Conservation (phyloP, 2,113 vertebrate genomes). For the Centropus unirufus region DNA sequence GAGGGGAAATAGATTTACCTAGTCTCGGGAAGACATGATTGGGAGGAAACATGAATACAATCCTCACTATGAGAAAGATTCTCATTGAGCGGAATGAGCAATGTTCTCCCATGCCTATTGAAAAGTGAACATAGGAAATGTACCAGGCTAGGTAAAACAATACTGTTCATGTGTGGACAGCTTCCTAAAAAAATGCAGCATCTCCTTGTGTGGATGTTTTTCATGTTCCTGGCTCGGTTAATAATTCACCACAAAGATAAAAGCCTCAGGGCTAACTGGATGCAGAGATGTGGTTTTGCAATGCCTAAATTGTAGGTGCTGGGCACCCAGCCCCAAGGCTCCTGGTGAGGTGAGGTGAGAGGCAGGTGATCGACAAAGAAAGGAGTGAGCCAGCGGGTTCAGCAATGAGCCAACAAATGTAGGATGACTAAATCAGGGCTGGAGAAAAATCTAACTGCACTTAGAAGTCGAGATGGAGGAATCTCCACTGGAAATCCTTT, state of each 20-base stretch:
- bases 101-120: neutral
- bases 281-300: conserved; percentile 63
- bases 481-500: neutral
- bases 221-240: conserved; percentile 59
- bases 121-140: neutral
- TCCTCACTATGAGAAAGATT: neutral
- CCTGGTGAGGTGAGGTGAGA: neutral
- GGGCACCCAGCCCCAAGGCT: conserved; percentile 65
- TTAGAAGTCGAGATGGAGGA: neutral
- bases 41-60: neutral
- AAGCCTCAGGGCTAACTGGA: conserved; percentile 60
- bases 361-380: neutral
- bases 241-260: conserved; percentile 58
- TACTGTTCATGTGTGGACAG: neutral
- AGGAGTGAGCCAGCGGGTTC: neutral
- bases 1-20: neutral
- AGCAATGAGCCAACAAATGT: neutral
- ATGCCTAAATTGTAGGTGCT: conserved; percentile 39
- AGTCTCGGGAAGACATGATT: neutral
- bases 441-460: neutral
- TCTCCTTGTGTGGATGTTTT: conserved; percentile 44
- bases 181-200: conserved; percentile 57
- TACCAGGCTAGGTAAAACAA: neutral
- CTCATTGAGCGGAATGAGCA: neutral
- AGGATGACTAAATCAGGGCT: neutral